Evolutionary conservation across 2,113 vertebrate genomes (phyloP).

Genomic region (Psilopogon haemacephalus): DNA sequence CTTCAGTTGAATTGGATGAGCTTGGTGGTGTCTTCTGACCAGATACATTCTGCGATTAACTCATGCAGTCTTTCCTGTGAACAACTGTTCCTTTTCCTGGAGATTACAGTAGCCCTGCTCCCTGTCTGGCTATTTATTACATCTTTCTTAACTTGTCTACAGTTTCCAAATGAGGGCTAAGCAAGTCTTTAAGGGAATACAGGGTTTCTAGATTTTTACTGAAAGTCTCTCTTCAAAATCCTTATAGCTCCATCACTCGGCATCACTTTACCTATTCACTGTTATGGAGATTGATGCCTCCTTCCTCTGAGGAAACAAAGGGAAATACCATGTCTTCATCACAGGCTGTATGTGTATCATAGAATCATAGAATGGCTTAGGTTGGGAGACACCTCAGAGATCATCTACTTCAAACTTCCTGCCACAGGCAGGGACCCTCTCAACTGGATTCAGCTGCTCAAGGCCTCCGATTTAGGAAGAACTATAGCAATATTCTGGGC

Average conservation of each 20-base stretch:
- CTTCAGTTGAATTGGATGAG: too few species aligned
- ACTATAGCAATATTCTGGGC: background rate
- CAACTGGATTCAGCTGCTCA: too few species aligned
- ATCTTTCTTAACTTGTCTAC: background rate
- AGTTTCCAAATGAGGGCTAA: background rate
- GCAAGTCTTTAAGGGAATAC: background rate
- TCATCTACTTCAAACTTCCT: too few species aligned
- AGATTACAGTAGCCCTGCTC: background rate
- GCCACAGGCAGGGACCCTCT: too few species aligned
- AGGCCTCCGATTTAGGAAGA: background rate
- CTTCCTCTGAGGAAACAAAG: background rate
- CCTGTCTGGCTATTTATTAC: background rate
- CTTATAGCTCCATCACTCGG: background rate
- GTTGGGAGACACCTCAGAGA: too few species aligned
- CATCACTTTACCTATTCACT: background rate
- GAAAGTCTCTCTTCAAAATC: background rate
- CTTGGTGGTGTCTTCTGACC: too few species aligned
- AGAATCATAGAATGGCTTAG: too few species aligned
- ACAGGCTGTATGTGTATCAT: background rate
- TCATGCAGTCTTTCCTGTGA: background rate
- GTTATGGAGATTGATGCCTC: background rate
- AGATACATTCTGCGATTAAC: too few species aligned
- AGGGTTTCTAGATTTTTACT: background rate
- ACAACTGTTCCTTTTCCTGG: background rate
- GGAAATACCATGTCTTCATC: background rate